Percentiles rank a stretch among this genome's conserved stretches.
Conservation (phyloP, 2,888 invertebrate species). For the Sphecodes monilicornis region DNA sequence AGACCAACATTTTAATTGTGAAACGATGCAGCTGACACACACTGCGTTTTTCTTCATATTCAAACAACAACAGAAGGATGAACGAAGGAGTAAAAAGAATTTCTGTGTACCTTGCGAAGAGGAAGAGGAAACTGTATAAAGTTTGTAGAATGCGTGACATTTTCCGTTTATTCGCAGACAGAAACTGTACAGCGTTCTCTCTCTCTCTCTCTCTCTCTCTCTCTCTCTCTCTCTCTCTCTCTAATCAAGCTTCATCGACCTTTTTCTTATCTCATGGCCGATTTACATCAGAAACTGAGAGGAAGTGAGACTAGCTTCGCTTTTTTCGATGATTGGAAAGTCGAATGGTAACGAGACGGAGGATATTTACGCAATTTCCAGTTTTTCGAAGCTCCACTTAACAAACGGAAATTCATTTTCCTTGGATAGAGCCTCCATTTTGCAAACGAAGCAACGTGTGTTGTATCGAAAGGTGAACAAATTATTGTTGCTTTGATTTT, state of each 20-base stretch:
- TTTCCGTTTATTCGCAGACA: not conserved
- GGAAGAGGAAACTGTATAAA: not conserved
- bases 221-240: not conserved
- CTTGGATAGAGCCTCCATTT: too few relatives aligned
- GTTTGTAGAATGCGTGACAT: not conserved
- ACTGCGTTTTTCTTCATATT: not conserved
- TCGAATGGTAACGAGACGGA: not conserved
- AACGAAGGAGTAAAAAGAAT: not conserved
- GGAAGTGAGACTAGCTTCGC: not conserved
- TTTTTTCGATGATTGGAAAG: not conserved
- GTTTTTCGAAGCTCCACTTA: not conserved
- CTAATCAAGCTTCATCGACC: constrained; percentile 1
- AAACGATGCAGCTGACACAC: not conserved
- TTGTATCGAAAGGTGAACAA: too few relatives aligned
- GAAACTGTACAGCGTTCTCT: not conserved
- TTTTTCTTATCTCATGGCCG: not conserved
- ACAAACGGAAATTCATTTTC: not conserved
- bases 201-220: not conserved
- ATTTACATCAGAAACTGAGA: not conserved
- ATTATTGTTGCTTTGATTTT: too few relatives aligned
- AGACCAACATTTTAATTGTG: not conserved
- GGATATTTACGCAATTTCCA: not conserved
- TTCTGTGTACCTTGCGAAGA: not conserved
- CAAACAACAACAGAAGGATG: not conserved
- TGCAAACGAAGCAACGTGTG: too few relatives aligned